Conservation (phyloP, 1,140 invertebrate species). For the Eciton burchellii region DNA sequence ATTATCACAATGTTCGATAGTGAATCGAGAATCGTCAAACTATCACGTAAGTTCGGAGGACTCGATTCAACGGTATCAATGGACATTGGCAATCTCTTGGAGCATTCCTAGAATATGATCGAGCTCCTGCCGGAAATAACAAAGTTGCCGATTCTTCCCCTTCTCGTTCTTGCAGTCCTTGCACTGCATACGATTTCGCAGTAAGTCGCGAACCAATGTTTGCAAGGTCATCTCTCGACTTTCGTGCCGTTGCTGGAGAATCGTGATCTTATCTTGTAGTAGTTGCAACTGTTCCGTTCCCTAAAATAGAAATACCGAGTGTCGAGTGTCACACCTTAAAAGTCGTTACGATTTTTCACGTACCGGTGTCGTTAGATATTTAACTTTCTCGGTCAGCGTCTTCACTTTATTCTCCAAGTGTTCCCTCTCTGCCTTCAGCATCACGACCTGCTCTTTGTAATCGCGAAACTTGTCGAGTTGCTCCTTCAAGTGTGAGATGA, state of each 20-base stretch:
- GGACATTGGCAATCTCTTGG: slow-evolving; percentile 82
- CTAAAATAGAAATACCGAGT: slow-evolving; percentile 72
- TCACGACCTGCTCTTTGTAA: slow-evolving; percentile 86
- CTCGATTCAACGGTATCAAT: slow-evolving; percentile 65
- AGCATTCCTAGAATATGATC: slow-evolving; percentile 85
- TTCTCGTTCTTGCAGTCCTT: slow-evolving; percentile 81
- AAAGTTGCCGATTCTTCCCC: slow-evolving; percentile 83
- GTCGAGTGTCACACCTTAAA: not conserved
- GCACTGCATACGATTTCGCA: slow-evolving; percentile 81
- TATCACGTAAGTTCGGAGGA: not conserved
- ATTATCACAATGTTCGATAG: slow-evolving; percentile 69
- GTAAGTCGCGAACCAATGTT: slow-evolving; percentile 84
- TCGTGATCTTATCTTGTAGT: slow-evolving; percentile 84
- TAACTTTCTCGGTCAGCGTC: slow-evolving; percentile 83
- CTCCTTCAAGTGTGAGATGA: slow-evolving; percentile 86
- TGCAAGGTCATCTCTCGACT: slow-evolving; percentile 85
- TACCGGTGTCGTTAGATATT: slow-evolving; percentile 83
- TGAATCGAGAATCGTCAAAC: slow-evolving; percentile 45
- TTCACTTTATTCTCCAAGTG: slow-evolving; percentile 86
- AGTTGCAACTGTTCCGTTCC: slow-evolving; percentile 82
- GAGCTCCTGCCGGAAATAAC: slow-evolving; percentile 85
- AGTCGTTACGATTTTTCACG: slow-evolving; percentile 49
- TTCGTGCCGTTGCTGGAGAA: slow-evolving; percentile 85
- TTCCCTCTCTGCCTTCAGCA: slow-evolving; percentile 87
- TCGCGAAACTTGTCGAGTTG: slow-evolving; percentile 84